Evolutionary conservation across 1,140 invertebrate genomes (phyloP).

Genomic region (Aphidius gifuensis): DNA sequence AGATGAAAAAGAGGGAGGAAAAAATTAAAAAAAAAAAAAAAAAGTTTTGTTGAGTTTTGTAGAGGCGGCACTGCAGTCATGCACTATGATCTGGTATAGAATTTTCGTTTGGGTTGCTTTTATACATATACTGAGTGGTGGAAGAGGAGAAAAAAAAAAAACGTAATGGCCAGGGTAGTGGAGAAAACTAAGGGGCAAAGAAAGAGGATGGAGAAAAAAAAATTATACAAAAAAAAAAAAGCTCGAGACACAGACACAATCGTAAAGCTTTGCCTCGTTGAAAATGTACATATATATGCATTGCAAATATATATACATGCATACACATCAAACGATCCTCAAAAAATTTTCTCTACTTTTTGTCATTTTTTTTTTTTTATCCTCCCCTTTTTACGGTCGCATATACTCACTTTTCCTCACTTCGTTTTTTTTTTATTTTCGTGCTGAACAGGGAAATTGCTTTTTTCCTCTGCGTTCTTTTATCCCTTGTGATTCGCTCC

Average conservation of each 20-base stretch:
- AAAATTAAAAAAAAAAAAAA: slow-evolving; percentile 16
- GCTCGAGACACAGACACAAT: slow-evolving; percentile 21
- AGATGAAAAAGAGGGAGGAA: slow-evolving; percentile 6
- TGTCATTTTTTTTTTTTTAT: slow-evolving; percentile 13
- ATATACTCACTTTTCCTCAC: neutral
- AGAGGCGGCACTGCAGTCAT: slow-evolving; percentile 26
- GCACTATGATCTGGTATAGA: slow-evolving; percentile 22
- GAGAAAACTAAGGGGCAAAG: slow-evolving; percentile 13
- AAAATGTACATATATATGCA: neutral
- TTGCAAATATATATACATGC: neutral
- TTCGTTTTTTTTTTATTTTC: slow-evolving; percentile 17
- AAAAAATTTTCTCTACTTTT: slow-evolving; percentile 22
- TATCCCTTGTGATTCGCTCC: neutral
- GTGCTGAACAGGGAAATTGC: slow-evolving; percentile 27
- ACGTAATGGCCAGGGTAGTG: neutral
- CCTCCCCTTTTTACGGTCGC: neutral
- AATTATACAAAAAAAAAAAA: neutral
- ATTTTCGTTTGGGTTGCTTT: slow-evolving; percentile 12
- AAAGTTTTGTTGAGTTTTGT: slow-evolving; percentile 24
- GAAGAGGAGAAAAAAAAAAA: slow-evolving; percentile 14
- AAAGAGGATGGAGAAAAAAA: slow-evolving; percentile 17
- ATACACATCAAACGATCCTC: slow-evolving; percentile 25
- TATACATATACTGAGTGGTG: slow-evolving; percentile 1
- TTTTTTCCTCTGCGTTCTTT: slow-evolving; percentile 26
- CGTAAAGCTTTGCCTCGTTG: neutral